A percentile compares a stretch with the other conserved stretches of the same genome.
These are phyloP conservation scores for Procambarus clarkii DNA, from an alignment of 1,140 invertebrate species.

Conservation along the genomic window DNA sequence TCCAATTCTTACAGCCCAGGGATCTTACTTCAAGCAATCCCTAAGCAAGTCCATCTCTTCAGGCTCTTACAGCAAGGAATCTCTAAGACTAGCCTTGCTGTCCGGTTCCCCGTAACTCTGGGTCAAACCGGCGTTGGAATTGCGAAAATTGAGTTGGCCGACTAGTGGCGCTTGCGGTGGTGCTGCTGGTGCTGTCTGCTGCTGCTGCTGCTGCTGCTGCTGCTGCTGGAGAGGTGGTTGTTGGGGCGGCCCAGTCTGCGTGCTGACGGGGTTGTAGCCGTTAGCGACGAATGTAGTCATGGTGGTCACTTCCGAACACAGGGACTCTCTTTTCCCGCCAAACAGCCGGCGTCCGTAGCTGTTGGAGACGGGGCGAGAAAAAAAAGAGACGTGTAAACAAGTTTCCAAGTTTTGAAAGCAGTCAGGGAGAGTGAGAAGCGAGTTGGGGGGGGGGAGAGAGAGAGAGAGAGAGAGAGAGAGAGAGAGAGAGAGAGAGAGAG, in stretches of 20 bases:
- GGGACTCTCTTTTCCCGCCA: conserved; percentile 36
- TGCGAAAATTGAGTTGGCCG: conserved; percentile 24
- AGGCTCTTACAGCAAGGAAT: neutral
- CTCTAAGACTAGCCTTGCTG: neutral
- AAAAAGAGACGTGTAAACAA: too few relatives aligned
- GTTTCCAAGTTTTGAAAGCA: too few relatives aligned
- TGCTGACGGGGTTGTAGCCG: conserved; percentile 46
- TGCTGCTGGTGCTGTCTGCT: neutral
- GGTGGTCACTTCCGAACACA: conserved; percentile 53
- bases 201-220: neutral
- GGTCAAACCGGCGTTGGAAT: conserved; percentile 22
- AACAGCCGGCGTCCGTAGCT: conserved; percentile 43
- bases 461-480: too few relatives aligned
- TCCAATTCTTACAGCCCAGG: too few relatives aligned
- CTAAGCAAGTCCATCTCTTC: too few relatives aligned
- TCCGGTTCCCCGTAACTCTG: neutral
- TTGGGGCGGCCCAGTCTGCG: conserved; percentile 24
- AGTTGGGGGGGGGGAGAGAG: too few relatives aligned
- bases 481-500: too few relatives aligned
- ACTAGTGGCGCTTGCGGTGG: too few relatives aligned
- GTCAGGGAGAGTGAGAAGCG: too few relatives aligned
- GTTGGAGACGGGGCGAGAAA: neutral
- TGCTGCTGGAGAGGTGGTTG: neutral
- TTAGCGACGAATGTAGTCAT: conserved; percentile 45
- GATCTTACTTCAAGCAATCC: too few relatives aligned